Conservation (phyloP, 1,140 invertebrate species). For the Aphis craccivora region DNA sequence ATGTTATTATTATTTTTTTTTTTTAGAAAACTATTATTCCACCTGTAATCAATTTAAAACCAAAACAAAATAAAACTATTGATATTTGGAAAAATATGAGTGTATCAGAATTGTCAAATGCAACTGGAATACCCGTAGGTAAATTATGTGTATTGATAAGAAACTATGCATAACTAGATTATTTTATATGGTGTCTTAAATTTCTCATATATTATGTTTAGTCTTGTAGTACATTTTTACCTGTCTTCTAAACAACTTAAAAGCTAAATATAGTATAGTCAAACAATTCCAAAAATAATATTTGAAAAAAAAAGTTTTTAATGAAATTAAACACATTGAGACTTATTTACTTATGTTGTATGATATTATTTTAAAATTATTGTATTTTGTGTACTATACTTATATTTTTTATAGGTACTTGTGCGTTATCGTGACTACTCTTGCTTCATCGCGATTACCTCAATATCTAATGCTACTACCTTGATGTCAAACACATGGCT, state of each 20-base stretch:
- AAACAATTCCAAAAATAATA: not conserved
- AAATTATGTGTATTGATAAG: conserved; percentile 26
- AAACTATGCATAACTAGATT: not conserved
- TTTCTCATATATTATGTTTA: not conserved
- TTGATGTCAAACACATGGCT: too few species aligned
- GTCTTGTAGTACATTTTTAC: not conserved
- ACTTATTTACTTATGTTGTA: not conserved
- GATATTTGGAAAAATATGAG: conserved; percentile 83
- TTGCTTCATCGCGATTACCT: too few species aligned
- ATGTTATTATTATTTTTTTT: not conserved
- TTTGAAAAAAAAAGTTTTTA: not conserved
- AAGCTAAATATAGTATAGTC: not conserved
- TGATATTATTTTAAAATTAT: not conserved
- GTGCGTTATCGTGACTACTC: too few species aligned
- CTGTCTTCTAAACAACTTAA: not conserved
- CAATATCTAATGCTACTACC: too few species aligned
- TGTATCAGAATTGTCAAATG: conserved; percentile 74
- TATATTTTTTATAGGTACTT: not conserved
- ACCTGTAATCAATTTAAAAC: conserved; percentile 34
- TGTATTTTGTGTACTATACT: not conserved
- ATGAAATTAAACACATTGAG: not conserved
- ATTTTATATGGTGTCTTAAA: not conserved
- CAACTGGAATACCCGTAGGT: conserved; percentile 66
- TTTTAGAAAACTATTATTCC: conserved; percentile 25
- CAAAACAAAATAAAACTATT: conserved; percentile 65